These are phyloP conservation scores for Zaprionus capensis DNA, from an alignment of 1,140 invertebrate genomes.

Conservation along the genomic window DNA sequence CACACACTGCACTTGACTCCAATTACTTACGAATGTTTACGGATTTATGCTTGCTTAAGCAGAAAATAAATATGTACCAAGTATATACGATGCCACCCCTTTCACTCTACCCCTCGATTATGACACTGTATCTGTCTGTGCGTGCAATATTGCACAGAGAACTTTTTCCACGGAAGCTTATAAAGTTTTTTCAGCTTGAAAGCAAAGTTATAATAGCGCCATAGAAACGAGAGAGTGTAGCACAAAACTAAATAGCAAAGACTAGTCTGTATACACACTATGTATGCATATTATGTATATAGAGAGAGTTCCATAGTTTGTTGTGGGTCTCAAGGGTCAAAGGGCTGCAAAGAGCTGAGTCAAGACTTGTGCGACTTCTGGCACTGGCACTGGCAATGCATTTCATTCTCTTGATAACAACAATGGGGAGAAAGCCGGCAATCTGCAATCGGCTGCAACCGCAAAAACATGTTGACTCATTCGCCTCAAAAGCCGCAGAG, in stretches of 20 bases:
- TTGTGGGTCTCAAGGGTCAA: conserved; percentile 14
- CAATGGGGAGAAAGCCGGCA: conserved; percentile 44
- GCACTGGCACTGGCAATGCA: background rate
- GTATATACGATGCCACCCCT: conserved; percentile 10
- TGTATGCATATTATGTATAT: background rate
- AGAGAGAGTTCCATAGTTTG: background rate
- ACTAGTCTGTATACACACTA: background rate
- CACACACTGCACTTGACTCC: conserved; percentile 70
- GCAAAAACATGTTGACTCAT: conserved; percentile 26
- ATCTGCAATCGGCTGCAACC: background rate
- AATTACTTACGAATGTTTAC: conserved; percentile 74
- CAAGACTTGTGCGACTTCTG: conserved; percentile 21
- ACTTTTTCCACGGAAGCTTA: conserved; percentile 25
- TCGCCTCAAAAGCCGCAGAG: conserved; percentile 24
- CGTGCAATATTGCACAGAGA: conserved; percentile 43
- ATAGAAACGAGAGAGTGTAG: background rate
- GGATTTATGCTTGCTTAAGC: conserved; percentile 77
- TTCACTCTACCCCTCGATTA: background rate
- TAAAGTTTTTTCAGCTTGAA: conserved; percentile 14
- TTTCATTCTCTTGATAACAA: conserved; percentile 26
- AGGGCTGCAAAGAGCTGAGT: conserved; percentile 5
- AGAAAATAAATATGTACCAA: conserved; percentile 56
- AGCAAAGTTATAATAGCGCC: conserved; percentile 3
- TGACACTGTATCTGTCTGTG: conserved; percentile 15
- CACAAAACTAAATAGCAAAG: background rate